phyloP scores from a whole-genome alignment of 2,888 invertebrate species.

The Drosophila siamana region DNA sequence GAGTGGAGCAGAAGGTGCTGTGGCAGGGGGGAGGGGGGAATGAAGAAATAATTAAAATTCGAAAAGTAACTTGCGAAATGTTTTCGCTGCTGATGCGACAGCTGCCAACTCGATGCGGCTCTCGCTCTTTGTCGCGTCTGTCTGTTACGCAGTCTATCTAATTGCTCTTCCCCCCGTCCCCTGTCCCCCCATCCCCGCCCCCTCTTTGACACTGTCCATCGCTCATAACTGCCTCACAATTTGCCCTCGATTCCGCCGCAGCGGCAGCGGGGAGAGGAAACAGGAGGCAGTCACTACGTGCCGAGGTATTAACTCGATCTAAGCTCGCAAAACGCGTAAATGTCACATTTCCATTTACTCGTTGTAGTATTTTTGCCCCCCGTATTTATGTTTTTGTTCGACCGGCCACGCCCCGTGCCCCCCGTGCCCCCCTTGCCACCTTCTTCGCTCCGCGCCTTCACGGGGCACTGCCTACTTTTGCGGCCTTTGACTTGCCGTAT shows the following conservation, averaged over 20 bases:
- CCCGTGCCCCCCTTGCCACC: neutral
- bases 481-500: constrained; percentile 56
- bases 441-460: no score
- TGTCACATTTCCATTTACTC: constrained; percentile 77
- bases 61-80: constrained; percentile 74
- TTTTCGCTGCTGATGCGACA: constrained; percentile 61
- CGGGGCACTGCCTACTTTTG: constrained; percentile 10
- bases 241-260: constrained; percentile 9
- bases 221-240: neutral
- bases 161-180: neutral
- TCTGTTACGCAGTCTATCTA: constrained; percentile 13
- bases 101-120: constrained; percentile 45
- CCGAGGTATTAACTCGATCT: constrained; percentile 76
- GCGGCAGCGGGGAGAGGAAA: neutral
- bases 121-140: no score
- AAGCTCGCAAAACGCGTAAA: constrained; percentile 76
- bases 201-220: neutral
- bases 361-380: constrained; percentile 47
- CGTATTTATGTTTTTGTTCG: constrained; percentile 69
- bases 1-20: neutral
- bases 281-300: constrained; percentile 54
- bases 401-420: constrained; percentile 51
- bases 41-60: constrained; percentile 75
- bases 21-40: neutral
- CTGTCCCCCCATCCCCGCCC: no score